A percentile compares a stretch with the other conserved stretches of the same genome.
phyloP scores from a whole-genome alignment of 1,140 invertebrate species.

The Drosophila ambigua region DNA sequence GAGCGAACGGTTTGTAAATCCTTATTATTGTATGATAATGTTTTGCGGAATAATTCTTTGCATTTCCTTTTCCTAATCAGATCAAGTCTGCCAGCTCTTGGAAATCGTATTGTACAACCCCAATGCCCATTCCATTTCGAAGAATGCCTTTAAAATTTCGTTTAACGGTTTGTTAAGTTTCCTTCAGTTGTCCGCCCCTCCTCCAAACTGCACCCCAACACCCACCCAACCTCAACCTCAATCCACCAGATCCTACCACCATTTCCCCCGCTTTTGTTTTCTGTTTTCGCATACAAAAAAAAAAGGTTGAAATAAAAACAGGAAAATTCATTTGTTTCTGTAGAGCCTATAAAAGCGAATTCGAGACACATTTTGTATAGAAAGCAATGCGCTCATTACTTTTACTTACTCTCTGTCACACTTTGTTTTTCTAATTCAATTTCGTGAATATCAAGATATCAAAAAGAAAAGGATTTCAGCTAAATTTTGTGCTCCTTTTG shows the following conservation, averaged over 20 bases:
- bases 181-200: conserved; percentile 58
- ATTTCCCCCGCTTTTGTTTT: conserved; percentile 44
- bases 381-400: conserved; percentile 58
- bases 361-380: conserved; percentile 65
- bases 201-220: conserved; percentile 2
- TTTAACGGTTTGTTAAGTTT: conserved; percentile 58
- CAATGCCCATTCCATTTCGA: conserved; percentile 58
- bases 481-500: conserved; percentile 62
- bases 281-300: conserved; percentile 49
- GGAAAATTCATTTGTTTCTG: conserved; percentile 45
- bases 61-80: conserved; percentile 41
- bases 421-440: conserved; percentile 74
- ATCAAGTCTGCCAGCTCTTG: conserved; percentile 39
- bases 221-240: conserved; percentile 26
- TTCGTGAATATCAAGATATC: conserved; percentile 49
- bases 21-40: conserved; percentile 40
- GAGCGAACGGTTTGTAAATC: conserved; percentile 54
- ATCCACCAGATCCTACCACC: conserved; percentile 26
- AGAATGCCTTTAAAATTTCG: conserved; percentile 58
- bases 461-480: conserved; percentile 63
- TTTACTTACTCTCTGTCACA: conserved; percentile 70
- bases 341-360: conserved; percentile 51
- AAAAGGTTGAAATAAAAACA: conserved; percentile 40
- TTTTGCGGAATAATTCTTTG: conserved; percentile 44
- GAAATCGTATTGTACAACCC: conserved; percentile 61